Evolutionary conservation across 2,797 vertebrate species (phyloP), one percentile per base, ranked within the genome.

Genomic region (Enteromius paludinosus): DNA sequence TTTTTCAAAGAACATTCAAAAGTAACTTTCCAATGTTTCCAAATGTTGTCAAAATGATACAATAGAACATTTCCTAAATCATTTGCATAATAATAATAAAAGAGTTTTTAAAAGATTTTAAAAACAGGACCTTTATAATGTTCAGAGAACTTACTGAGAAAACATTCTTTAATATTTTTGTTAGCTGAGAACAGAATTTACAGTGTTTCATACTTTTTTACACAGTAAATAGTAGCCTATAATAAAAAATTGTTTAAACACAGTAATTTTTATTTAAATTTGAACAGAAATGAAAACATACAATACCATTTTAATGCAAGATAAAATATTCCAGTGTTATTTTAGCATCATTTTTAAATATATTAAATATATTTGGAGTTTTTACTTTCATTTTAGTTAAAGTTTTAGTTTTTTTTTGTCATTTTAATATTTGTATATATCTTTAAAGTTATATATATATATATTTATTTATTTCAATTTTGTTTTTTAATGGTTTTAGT

Each of bases 281-380:
- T 25, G 45, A 47, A 38, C 28, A 43, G 56, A 71, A 38, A 68
- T 62, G 45, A n/a, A 62, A 77, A 52, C 11, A 66, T 62, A 5
- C 30, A 52, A 59, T 38, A 71, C 38, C 15, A 43, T 43, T 81
- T 52, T 66, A 33, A 56, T 69, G 81, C 14, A 28, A 17, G 23
- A 71, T 20, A 49, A 15, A 15, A 61, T 61, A 28, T 30, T 30
- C 2, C 25, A 62, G 5, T 28, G 12, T 28, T 28, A 15, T 15
- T 28, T 61, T 28, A 61, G 56, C 12, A 61, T 28, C 0, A 25
- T 61, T 61, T 25, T 14, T 33, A 33, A 25, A 28, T 28, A 2
- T n/a, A 59, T 59, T 14, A 5, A 4, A 12, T 23, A 1, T 1
- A 23, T 56, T 56, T 23, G 9, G 14, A 23, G n/a, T 23, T 23